phyloP scores from a whole-genome alignment of 2,113 vertebrate genomes.

The Regulus satrapa region DNA sequence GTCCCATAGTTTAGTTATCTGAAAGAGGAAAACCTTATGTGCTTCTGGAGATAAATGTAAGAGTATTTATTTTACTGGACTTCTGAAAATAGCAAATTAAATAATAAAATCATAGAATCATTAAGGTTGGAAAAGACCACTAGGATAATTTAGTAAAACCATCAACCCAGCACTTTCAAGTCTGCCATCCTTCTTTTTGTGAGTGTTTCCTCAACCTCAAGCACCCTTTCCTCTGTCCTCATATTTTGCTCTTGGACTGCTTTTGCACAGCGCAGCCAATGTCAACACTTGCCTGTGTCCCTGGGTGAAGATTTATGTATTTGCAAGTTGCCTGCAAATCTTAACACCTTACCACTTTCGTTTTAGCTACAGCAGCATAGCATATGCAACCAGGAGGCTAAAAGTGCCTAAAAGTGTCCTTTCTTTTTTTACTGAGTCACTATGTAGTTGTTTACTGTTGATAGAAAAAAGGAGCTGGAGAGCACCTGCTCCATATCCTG shows the following conservation, averaged over 20 bases:
- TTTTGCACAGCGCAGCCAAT: rapidly evolving
- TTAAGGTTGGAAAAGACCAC: neutral
- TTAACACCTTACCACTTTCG: neutral
- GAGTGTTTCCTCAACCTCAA: neutral
- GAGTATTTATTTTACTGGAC: neutral
- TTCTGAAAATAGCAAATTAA: neutral
- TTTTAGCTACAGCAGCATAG: neutral
- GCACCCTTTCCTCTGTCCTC: neutral
- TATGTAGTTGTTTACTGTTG: neutral
- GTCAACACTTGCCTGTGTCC: neutral
- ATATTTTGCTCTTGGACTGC: neutral
- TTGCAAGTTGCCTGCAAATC: neutral
- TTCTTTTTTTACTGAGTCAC: neutral
- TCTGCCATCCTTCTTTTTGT: neutral
- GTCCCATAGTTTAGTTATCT: neutral
- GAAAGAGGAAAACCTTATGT: neutral
- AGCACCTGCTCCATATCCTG: neutral
- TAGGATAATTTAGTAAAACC: neutral
- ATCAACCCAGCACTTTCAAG: neutral
- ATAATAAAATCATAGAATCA: neutral
- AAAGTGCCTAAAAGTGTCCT: neutral
- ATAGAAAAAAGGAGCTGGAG: neutral
- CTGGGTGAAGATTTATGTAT: neutral
- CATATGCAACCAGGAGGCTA: neutral
- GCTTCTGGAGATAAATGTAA: neutral